These are phyloP conservation scores for Apostichopus californicus DNA, from an alignment of 35 echinoderm and acorn worm genomes.

Conservation along the genomic window DNA sequence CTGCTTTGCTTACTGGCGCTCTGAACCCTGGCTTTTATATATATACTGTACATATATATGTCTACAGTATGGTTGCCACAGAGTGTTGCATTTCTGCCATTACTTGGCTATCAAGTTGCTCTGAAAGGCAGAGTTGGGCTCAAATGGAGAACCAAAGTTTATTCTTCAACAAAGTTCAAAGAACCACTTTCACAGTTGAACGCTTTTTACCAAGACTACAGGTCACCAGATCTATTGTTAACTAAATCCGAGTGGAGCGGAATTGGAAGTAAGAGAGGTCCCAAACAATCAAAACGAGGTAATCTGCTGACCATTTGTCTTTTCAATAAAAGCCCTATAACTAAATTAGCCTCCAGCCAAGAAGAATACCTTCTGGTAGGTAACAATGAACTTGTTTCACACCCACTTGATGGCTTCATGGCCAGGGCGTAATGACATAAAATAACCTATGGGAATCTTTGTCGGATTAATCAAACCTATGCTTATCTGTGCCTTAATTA, in stretches of 20 bases:
- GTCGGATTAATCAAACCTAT: too few relatives aligned
- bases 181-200: slow-evolving; percentile 49
- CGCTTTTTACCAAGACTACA: slow-evolving; percentile 10
- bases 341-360: neutral
- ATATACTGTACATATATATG: neutral
- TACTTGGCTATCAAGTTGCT: slow-evolving; percentile 50
- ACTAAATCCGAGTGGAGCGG: neutral
- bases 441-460: too few relatives aligned
- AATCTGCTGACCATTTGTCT: slow-evolving; percentile 38
- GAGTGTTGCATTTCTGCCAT: slow-evolving; percentile 28
- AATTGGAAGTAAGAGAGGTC: neutral
- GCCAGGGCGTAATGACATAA: too few relatives aligned
- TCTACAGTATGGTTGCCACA: neutral
- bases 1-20: slow-evolving; percentile 4
- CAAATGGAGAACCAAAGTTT: neutral
- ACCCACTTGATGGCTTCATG: neutral
- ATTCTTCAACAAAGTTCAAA: slow-evolving; percentile 27
- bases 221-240: slow-evolving; percentile 40
- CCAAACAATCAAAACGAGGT: slow-evolving; percentile 8
- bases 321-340: neutral
- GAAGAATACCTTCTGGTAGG: neutral
- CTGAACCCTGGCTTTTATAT: slow-evolving; percentile 16
- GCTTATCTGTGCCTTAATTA: too few relatives aligned
- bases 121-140: neutral
- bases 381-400: slow-evolving; percentile 18